Percentiles rank a stretch among this genome's conserved stretches.
phyloP scores from a whole-genome alignment of 1,140 invertebrate species.

The Copidosoma floridanum region DNA sequence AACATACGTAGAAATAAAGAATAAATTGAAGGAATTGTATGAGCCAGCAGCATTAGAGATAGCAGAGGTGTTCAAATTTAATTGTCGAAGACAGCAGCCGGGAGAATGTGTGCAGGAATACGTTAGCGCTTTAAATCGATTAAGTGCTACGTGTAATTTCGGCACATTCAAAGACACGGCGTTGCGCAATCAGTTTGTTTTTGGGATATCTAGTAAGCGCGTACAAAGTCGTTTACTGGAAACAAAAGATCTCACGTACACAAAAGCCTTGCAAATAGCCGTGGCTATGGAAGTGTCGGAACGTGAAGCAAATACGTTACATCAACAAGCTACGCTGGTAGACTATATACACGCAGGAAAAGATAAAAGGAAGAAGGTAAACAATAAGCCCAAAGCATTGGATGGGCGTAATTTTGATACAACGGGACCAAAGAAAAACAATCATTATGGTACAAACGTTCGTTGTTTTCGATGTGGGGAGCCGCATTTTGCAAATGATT shows the following conservation, averaged over 20 bases:
- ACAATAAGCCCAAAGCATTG: no score
- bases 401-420: no score
- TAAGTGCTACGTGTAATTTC: conserved; percentile 32
- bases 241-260: not conserved
- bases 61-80: conserved; percentile 31
- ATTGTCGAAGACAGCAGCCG: conserved; percentile 28
- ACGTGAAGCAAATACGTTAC: not conserved
- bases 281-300: not conserved
- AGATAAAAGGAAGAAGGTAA: not conserved
- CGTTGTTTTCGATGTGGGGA: not conserved
- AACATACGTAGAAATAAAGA: conserved; percentile 4
- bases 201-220: conserved; percentile 23
- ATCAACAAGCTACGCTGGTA: not conserved
- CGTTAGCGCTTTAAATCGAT: conserved; percentile 22
- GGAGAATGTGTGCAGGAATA: conserved; percentile 30
- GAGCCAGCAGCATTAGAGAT: conserved; percentile 31
- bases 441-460: no score
- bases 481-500: not conserved
- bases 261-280: not conserved
- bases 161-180: conserved; percentile 30
- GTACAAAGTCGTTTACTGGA: not conserved
- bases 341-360: not conserved
- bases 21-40: conserved; percentile 20
- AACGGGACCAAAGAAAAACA: no score
- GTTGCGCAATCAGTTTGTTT: conserved; percentile 34